Conservation (phyloP, 2,888 invertebrate species). For the Tupiocoris notatus region DNA sequence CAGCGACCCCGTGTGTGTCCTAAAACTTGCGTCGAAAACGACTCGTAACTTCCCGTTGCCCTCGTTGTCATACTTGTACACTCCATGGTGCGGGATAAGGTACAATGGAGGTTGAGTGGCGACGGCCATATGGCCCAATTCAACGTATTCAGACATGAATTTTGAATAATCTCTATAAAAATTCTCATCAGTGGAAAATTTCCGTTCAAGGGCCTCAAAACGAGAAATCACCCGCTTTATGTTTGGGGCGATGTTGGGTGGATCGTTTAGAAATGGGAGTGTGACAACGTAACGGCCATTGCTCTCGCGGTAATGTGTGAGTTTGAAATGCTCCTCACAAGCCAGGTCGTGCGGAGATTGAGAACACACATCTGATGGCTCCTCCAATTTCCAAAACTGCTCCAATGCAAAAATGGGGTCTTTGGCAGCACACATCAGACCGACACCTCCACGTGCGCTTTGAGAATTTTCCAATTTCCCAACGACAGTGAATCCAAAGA, state of each 20-base stretch:
- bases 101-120: background rate
- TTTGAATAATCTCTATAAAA: background rate
- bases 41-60: slow-evolving; percentile 12
- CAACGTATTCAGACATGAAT: background rate
- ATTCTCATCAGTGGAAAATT: background rate
- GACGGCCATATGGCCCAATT: background rate
- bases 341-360: background rate
- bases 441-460: too few relatives aligned
- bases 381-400: slow-evolving; percentile 17
- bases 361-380: background rate
- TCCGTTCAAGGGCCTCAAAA: background rate
- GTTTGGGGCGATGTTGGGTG: background rate
- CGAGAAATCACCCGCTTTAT: background rate
- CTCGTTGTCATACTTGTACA: slow-evolving; percentile 3
- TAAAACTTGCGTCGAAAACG: slow-evolving; percentile 22
- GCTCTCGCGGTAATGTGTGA: background rate
- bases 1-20: background rate
- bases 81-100: slow-evolving; percentile 18
- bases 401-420: too few relatives aligned
- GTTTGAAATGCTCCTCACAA: slow-evolving; percentile 15
- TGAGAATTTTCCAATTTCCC: too few relatives aligned
- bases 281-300: background rate
- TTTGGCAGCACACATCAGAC: too few relatives aligned
- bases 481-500: slow-evolving; percentile 1
- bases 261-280: background rate